These are phyloP conservation scores for Apeira syringaria DNA, from an alignment of 2,888 invertebrate species.

Conservation along the genomic window DNA sequence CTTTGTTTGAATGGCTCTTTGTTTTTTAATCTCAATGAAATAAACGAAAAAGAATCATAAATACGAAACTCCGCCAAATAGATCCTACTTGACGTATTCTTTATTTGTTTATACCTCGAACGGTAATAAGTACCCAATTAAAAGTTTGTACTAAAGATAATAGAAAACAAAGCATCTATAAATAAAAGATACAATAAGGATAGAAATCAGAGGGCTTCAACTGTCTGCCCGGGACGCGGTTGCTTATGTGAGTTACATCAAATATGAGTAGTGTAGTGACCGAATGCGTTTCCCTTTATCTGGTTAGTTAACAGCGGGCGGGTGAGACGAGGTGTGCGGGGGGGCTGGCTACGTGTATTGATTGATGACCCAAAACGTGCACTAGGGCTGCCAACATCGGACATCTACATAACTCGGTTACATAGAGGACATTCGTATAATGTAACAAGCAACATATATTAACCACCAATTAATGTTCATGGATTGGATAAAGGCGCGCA, in stretches of 20 bases:
- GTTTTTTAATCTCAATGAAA: constrained; percentile 19
- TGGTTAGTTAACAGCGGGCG: constrained; percentile 49
- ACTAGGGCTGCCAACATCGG: constrained; percentile 41
- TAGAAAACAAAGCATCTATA: constrained; percentile 29
- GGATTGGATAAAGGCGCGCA: no score
- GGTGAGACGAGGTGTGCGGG: constrained; percentile 32
- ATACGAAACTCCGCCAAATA: constrained; percentile 15
- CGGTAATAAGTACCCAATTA: constrained; percentile 37
- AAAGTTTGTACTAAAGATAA: constrained; percentile 40
- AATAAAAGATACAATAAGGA: constrained; percentile 27
- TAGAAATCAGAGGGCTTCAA: constrained; percentile 26
- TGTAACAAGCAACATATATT: constrained; percentile 20
- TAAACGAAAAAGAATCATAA: constrained; percentile 11
- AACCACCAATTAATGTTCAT: constrained; percentile 7
- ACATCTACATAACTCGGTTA: constrained; percentile 31
- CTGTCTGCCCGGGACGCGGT: constrained; percentile 29
- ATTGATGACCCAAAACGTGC: constrained; percentile 60
- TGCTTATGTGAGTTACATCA: constrained; percentile 48
- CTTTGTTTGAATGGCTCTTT: constrained; percentile 16
- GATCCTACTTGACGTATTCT: constrained; percentile 22
- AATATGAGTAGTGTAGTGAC: constrained; percentile 51
- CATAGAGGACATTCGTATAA: constrained; percentile 19
- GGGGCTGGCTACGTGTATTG: constrained; percentile 50
- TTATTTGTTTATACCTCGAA: constrained; percentile 16
- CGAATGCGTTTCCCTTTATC: constrained; percentile 58